Conservation (phyloP, 2,888 invertebrate species). For the Scrobipalpa costella region DNA sequence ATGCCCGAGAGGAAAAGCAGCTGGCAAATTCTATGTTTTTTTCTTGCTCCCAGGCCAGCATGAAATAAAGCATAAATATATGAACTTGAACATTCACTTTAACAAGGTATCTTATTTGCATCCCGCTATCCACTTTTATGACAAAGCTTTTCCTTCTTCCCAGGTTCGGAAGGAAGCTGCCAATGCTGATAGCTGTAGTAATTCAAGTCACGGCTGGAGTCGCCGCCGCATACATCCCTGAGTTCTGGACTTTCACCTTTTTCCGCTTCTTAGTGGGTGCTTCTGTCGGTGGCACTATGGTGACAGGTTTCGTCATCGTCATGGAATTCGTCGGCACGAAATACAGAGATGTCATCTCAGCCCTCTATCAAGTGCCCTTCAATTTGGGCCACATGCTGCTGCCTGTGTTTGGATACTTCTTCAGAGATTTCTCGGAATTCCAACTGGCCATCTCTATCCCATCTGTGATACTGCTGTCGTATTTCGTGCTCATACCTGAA, state of each 20-base stretch:
- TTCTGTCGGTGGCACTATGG: conserved; percentile 92
- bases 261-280: conserved; percentile 86
- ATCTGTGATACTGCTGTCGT: conserved; percentile 80
- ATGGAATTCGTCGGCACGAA: conserved; percentile 85
- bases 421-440: conserved; percentile 83
- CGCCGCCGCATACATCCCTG: conserved; percentile 84
- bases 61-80: no score
- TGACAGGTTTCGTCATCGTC: conserved; percentile 80
- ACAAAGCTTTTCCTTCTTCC: conserved; percentile 40
- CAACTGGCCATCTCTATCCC: conserved; percentile 85
- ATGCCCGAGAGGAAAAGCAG: no score
- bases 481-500: conserved; percentile 87
- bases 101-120: background rate
- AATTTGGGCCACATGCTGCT: conserved; percentile 85
- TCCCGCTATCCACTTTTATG: background rate
- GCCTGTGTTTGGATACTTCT: conserved; percentile 82
- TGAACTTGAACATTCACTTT: background rate
- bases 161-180: conserved; percentile 88
- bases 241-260: conserved; percentile 82
- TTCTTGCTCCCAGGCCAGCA: no score
- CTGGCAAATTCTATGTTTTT: no score
- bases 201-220: conserved; percentile 86
- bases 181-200: conserved; percentile 85
- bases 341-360: conserved; percentile 80
- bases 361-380: conserved; percentile 85